These are phyloP conservation scores for Pseudolaguvia tuberculata DNA, from an alignment of 2,113 vertebrate species.

Conservation along the genomic window DNA sequence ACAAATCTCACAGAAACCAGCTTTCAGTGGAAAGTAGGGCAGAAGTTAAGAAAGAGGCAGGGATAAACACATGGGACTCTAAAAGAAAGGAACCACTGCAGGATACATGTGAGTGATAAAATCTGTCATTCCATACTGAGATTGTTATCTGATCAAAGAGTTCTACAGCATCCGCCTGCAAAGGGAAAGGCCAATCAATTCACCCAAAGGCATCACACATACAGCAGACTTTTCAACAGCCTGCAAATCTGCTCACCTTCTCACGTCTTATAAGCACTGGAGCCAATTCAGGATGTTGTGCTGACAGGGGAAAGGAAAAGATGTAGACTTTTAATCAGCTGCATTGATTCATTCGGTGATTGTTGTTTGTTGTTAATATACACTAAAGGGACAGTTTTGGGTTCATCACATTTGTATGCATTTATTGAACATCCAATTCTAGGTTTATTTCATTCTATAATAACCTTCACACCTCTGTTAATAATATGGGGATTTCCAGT, in stretches of 20 bases:
- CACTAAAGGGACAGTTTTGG: too few relatives aligned
- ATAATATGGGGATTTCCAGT: too few relatives aligned
- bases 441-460: too few relatives aligned
- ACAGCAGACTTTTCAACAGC: constrained; percentile 16
- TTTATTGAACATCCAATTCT: too few relatives aligned
- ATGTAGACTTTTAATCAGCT: neutral
- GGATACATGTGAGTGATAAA: constrained; percentile 15
- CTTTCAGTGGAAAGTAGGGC: constrained; percentile 12
- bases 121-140: constrained; percentile 13
- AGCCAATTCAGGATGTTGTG: constrained; percentile 1
- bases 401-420: too few relatives aligned
- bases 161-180: neutral
- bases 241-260: neutral
- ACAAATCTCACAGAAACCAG: constrained; percentile 32
- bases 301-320: constrained; percentile 19
- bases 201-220: neutral
- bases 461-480: too few relatives aligned
- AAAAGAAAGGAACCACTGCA: neutral
- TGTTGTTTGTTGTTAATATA: neutral
- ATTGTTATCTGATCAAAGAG: constrained; percentile 21
- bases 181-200: constrained; percentile 22
- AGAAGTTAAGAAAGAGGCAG: neutral
- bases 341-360: neutral
- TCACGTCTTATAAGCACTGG: neutral
- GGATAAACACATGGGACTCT: constrained; percentile 3